These are phyloP conservation scores for Microtus richardsoni DNA, from an alignment of 2,113 vertebrate species.

Conservation along the genomic window DNA sequence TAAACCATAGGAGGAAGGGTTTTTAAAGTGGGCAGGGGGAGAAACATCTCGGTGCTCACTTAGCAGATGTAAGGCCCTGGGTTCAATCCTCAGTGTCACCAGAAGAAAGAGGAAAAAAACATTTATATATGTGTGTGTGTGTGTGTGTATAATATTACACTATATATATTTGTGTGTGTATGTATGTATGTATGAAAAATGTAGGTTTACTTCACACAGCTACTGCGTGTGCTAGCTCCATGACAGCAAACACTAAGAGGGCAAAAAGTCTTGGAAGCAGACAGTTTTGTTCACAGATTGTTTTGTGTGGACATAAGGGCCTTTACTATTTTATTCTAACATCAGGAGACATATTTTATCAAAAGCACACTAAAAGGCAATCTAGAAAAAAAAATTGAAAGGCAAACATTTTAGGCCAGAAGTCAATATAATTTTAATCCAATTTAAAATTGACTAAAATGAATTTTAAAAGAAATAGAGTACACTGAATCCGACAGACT, in stretches of 20 bases:
- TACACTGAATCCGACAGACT: neutral
- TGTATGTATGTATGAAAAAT: neutral
- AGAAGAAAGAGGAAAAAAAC: neutral
- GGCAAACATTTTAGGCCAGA: neutral
- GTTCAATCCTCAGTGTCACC: neutral
- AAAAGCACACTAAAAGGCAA: neutral
- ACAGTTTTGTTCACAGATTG: neutral
- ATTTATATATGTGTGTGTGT: no score
- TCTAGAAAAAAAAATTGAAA: neutral
- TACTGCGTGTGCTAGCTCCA: neutral
- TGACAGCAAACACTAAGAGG: neutral
- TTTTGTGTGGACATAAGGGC: neutral
- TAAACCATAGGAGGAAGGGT: neutral
- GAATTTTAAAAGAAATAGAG: neutral
- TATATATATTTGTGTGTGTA: no score
- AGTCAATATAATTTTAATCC: conserved; percentile 10
- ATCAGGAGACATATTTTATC: conserved; percentile 15
- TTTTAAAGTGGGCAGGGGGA: neutral
- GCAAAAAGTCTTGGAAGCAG: neutral
- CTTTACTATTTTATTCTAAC: neutral
- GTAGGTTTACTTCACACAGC: neutral
- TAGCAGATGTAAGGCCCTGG: neutral
- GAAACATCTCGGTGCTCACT: neutral
- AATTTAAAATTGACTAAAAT: neutral
- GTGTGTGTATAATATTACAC: no score